A percentile compares a stretch with the other conserved stretches of the same genome.
These are phyloP conservation scores for Aporrectodea caliginosa DNA, from an alignment of 1,140 invertebrate genomes.

Conservation along the genomic window DNA sequence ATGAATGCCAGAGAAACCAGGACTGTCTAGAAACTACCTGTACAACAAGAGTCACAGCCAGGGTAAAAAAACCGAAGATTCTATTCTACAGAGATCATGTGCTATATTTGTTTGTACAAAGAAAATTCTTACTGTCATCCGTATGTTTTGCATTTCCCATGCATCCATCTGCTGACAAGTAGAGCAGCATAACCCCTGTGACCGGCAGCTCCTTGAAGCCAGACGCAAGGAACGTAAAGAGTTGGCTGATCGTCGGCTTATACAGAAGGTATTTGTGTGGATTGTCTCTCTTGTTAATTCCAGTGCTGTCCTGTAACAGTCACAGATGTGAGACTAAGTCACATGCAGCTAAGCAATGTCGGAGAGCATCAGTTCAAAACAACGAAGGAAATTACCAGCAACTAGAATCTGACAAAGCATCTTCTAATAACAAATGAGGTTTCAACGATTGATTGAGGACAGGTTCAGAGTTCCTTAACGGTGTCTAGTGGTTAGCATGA, in stretches of 20 bases:
- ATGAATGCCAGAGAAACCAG: too few relatives aligned
- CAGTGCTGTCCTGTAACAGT: constrained; percentile 24
- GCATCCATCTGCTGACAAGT: constrained; percentile 89
- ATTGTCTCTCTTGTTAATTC: constrained; percentile 72
- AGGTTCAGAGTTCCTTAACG: too few relatives aligned
- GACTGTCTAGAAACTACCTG: too few relatives aligned
- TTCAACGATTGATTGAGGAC: too few relatives aligned
- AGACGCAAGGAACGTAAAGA: constrained; percentile 87
- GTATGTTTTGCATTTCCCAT: constrained; percentile 81
- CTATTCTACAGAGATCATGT: constrained; percentile 28
- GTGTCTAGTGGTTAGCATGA: too few relatives aligned
- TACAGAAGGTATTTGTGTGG: constrained; percentile 95
- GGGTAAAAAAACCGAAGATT: not conserved
- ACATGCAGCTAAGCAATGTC: not conserved
- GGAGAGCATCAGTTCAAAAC: too few relatives aligned
- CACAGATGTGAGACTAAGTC: not conserved
- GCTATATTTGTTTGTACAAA: not conserved
- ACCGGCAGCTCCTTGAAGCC: constrained; percentile 88
- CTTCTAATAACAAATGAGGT: too few relatives aligned
- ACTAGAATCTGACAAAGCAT: too few relatives aligned
- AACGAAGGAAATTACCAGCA: too few relatives aligned
- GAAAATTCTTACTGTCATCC: constrained; percentile 74
- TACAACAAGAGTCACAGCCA: too few relatives aligned
- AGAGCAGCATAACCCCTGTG: constrained; percentile 84
- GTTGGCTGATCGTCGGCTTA: constrained; percentile 89